Conservation (phyloP, 2,888 invertebrate species). For the Phorcus lineatus region DNA sequence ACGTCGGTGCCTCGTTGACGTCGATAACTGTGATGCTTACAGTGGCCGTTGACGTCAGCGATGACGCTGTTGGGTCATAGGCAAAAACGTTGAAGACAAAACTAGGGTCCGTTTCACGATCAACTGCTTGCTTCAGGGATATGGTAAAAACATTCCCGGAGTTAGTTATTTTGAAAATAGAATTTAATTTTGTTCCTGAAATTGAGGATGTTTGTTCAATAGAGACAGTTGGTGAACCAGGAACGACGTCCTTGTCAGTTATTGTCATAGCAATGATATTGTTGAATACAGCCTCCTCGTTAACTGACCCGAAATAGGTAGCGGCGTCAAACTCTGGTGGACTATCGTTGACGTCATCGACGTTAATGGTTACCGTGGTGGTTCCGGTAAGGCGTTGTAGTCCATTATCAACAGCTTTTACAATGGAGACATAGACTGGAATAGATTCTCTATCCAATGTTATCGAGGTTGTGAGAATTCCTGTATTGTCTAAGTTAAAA, state of each 20-base stretch:
- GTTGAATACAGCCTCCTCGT: slow-evolving; percentile 49
- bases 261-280: slow-evolving; percentile 49
- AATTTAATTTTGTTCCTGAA: slow-evolving; percentile 36
- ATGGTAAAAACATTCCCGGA: slow-evolving; percentile 24
- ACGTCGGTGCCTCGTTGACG: slow-evolving; percentile 52
- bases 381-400: slow-evolving; percentile 43
- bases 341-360: slow-evolving; percentile 63
- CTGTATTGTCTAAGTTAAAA: slow-evolving; percentile 24
- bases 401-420: slow-evolving; percentile 58
- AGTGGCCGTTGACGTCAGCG: slow-evolving; percentile 70
- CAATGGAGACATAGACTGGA: slow-evolving; percentile 43
- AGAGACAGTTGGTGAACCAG: slow-evolving; percentile 38
- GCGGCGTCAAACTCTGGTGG: slow-evolving; percentile 48
- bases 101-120: slow-evolving; percentile 46
- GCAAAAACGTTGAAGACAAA: slow-evolving; percentile 81
- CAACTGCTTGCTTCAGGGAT: slow-evolving; percentile 44
- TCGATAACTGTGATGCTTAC: slow-evolving; percentile 49
- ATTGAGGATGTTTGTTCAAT: slow-evolving; percentile 59
- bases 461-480: slow-evolving; percentile 47
- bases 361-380: slow-evolving; percentile 47
- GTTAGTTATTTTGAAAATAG: slow-evolving; percentile 38
- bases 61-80: slow-evolving; percentile 90
- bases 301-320: slow-evolving; percentile 46
- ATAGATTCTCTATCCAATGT: slow-evolving; percentile 59
- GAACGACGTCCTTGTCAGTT: slow-evolving; percentile 56